Evolutionary conservation across 2,113 vertebrate genomes (phyloP), one percentile per base, ranked within the genome.

Genomic region (Callocephalon fimbriatum): DNA sequence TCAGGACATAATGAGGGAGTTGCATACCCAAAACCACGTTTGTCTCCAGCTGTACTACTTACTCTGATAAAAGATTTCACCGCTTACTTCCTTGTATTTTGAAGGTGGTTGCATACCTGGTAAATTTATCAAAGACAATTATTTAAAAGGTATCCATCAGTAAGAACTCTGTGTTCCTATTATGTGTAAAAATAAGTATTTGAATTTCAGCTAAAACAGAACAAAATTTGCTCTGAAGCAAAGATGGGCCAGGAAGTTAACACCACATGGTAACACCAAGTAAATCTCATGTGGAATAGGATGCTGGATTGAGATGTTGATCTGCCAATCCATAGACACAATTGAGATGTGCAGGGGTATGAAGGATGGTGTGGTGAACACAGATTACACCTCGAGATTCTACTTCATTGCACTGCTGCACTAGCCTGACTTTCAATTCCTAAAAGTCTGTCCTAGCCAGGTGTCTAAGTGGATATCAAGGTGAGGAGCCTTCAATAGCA

Each of bases 21-120:
- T 54, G 12, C 19, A 47, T 8, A n/a, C 6, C 6, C 32, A 56
- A 61, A 88, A 4, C 3, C 20, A 12, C 0, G 5, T 61, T 66
- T 88, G 47, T 70, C 29, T 77, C 15, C 23, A 74, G 32, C 19
- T 47, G 32, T 21, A 19, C 54, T 50, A 16, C 23, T 91, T 75
- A 19, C 6, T 47, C 56, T 42, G 7, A 59, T 31, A 19, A 37
- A 77, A 65, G 9, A 23, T 54, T 84, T 72, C 9, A 42, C 19
- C 1, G 68, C 22, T 90, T 90, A 7, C 17, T 72, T 86, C 12
- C 16, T 68, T 56, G 8, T 27, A 47, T 70, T 21, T 72, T 22
- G 71, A 42, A 76, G 51, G 22, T 27, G 8, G 10, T 38, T 63
- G 42, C 23, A 62, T 12, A 72, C 8, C 13, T 68, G 48, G 5